Evolutionary conservation across 2,113 vertebrate species (phyloP).

Genomic region (Tapirus terrestris): DNA sequence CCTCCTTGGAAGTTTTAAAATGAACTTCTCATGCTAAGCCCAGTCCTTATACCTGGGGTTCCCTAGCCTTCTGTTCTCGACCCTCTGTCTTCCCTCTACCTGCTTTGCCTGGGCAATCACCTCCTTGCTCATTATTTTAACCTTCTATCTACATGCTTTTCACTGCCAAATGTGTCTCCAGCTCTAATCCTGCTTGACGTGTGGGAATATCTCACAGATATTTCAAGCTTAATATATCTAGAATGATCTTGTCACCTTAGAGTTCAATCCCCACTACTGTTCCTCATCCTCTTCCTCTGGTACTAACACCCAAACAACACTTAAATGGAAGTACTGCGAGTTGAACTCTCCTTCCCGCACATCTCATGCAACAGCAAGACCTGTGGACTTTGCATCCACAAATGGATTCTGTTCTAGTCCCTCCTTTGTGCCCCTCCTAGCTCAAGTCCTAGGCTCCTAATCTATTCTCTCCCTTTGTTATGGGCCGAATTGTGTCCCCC

Average conservation of each 20-base stretch:
- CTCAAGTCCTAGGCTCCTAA: not conserved
- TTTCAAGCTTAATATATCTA: not conserved
- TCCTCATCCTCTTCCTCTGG: not conserved
- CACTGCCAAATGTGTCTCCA: not conserved
- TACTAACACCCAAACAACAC: not conserved
- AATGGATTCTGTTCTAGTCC: not conserved
- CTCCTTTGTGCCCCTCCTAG: not conserved
- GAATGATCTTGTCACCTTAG: not conserved
- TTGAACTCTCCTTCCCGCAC: not conserved
- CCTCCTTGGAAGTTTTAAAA: not conserved
- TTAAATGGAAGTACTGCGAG: not conserved
- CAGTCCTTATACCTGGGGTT: not conserved
- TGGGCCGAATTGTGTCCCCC: not conserved
- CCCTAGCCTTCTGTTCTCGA: not conserved
- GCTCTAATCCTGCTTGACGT: not conserved
- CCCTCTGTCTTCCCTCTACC: not conserved
- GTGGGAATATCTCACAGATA: not conserved
- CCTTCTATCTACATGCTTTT: not conserved
- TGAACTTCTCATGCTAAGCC: not conserved
- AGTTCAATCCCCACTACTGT: not conserved
- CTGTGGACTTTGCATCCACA: not conserved
- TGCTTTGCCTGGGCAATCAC: not conserved
- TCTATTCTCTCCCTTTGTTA: not conserved
- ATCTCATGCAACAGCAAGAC: not conserved
- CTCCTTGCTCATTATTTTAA: not conserved